These are phyloP conservation scores for Macrobrachium nipponense DNA, from an alignment of 1,140 invertebrate species.

Conservation along the genomic window DNA sequence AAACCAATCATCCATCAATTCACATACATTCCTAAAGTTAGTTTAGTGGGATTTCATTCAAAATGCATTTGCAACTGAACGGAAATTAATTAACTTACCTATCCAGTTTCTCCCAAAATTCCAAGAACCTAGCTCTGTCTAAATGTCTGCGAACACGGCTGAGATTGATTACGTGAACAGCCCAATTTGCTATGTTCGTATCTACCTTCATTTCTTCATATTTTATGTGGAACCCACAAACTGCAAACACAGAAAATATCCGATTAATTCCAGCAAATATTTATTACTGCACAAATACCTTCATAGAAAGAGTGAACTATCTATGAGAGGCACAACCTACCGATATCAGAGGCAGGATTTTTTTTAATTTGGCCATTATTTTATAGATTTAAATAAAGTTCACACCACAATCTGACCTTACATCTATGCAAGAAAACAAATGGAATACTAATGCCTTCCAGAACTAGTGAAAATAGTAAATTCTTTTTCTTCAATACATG, in stretches of 20 bases:
- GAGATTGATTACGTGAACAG: constrained; percentile 91
- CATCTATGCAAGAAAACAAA: no score
- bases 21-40: no score
- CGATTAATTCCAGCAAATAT: neutral
- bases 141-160: constrained; percentile 95
- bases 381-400: no score
- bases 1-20: no score
- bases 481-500: no score
- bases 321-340: no score
- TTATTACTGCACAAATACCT: neutral
- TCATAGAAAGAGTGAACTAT: no score
- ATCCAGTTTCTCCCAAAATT: constrained; percentile 97
- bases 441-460: no score
- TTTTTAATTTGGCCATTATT: no score
- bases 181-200: constrained; percentile 94
- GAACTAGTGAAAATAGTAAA: no score
- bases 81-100: constrained; percentile 76
- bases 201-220: constrained; percentile 96
- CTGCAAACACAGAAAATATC: constrained; percentile 72
- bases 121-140: constrained; percentile 93
- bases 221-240: constrained; percentile 97
- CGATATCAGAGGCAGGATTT: no score
- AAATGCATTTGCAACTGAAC: neutral
- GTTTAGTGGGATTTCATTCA: constrained; percentile 11
- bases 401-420: no score